A percentile compares a stretch with the other conserved stretches of the same genome.
phyloP scores from a whole-genome alignment of 2,797 vertebrate genomes.

The Eremophila alpestris region DNA sequence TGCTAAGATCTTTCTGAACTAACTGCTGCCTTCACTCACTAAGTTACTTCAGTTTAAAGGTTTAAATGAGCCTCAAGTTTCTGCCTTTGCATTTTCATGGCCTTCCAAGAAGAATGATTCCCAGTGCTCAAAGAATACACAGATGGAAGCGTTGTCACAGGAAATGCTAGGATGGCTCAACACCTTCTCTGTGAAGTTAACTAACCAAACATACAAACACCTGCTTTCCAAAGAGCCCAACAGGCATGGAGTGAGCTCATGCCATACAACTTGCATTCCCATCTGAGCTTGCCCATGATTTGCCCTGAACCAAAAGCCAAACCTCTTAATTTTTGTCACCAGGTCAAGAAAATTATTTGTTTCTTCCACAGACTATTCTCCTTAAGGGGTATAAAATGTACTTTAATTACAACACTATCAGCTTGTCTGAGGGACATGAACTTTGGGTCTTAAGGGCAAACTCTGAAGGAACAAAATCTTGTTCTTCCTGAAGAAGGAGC shows the following conservation, averaged over 20 bases:
- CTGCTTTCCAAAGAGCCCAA: neutral
- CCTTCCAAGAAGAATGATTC: neutral
- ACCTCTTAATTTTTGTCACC: neutral
- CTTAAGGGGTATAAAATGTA: neutral
- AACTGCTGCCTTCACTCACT: neutral
- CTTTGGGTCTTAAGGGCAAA: neutral
- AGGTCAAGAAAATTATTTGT: neutral
- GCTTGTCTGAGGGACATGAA: neutral
- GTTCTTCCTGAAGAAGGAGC: neutral
- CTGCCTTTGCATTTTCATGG: neutral
- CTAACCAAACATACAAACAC: neutral
- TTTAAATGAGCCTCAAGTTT: neutral
- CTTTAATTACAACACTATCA: neutral
- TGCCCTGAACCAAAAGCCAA: neutral
- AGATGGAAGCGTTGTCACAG: neutral
- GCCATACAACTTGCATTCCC: neutral
- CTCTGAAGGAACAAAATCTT: neutral
- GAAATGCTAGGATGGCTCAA: neutral
- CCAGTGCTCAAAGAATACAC: neutral
- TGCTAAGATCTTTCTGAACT: neutral
- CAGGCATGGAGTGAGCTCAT: neutral
- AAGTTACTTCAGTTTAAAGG: neutral
- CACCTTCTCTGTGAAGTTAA: neutral
- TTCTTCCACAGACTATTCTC: neutral
- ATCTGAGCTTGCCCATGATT: neutral